A percentile compares a stretch with the other conserved stretches of the same genome.
Conservation (phyloP, 2,888 invertebrate species). For the Amphiduros pacificus region DNA sequence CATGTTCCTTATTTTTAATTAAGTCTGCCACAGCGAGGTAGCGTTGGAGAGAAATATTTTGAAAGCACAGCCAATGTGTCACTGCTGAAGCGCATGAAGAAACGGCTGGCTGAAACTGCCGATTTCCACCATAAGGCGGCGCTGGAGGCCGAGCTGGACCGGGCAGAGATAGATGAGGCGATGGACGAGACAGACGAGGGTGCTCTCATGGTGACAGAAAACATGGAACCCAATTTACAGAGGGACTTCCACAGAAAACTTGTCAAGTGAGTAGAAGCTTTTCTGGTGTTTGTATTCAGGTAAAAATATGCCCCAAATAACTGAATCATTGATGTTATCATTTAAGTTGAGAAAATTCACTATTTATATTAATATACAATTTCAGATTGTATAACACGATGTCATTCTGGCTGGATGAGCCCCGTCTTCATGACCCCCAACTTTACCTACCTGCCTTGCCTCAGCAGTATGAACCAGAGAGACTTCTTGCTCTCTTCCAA, state of each 20-base stretch:
- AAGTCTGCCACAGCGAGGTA: conserved; percentile 65
- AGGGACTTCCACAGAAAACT: conserved; percentile 2
- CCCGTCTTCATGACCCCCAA: conserved; percentile 70
- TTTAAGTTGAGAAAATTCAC: too few species aligned
- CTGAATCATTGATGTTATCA: too few species aligned
- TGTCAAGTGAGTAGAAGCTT: conserved; percentile 8
- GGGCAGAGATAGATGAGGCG: not conserved
- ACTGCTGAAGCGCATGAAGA: conserved; percentile 72
- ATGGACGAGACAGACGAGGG: not conserved
- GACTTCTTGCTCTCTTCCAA: conserved; percentile 68
- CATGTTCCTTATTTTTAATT: conserved; percentile 30
- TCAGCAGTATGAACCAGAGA: conserved; percentile 72
- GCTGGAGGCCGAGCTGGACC: not conserved
- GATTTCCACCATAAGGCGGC: conserved; percentile 45
- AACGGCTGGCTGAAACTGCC: conserved; percentile 69
- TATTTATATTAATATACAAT: too few species aligned
- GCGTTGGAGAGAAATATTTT: conserved; percentile 77
- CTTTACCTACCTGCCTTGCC: conserved; percentile 72
- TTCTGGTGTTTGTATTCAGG: too few species aligned
- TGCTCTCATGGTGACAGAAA: too few species aligned
- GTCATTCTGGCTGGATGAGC: conserved; percentile 78
- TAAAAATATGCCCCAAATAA: too few species aligned
- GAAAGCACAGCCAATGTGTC: conserved; percentile 71
- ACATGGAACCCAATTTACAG: too few species aligned
- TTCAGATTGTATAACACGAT: conserved; percentile 61